phyloP scores from a whole-genome alignment of 2,888 invertebrate species.

The Acrocera orbiculus region DNA sequence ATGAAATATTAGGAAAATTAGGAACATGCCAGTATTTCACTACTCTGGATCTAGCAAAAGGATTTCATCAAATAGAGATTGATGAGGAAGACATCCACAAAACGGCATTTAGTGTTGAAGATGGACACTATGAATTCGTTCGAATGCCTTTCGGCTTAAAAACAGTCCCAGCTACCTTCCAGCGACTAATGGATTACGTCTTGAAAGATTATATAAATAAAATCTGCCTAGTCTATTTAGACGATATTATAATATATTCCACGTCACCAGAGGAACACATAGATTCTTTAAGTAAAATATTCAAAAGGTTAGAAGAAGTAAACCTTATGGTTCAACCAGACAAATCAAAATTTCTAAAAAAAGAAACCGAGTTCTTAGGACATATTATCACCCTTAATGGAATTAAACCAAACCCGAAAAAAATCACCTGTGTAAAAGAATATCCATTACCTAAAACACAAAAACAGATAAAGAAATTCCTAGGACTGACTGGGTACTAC shows the following conservation, averaged over 20 bases:
- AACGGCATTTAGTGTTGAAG: conserved; percentile 11
- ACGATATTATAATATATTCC: conserved; percentile 17
- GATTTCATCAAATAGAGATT: conserved; percentile 12
- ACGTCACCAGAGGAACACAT: conserved; percentile 15
- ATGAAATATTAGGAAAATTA: conserved; percentile 10
- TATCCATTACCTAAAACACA: background rate
- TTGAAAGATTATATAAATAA: conserved; percentile 16
- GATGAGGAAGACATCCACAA: conserved; percentile 8
- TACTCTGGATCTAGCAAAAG: conserved; percentile 10
- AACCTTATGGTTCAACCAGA: conserved; percentile 1
- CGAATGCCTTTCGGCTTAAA: conserved; percentile 23
- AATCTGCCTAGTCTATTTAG: conserved; percentile 15
- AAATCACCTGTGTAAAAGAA: background rate
- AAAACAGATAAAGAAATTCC: conserved; percentile 4
- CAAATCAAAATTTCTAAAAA: conserved; percentile 9
- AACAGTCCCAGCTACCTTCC: conserved; percentile 26
- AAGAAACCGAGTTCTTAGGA: conserved; percentile 6
- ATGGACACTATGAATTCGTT: conserved; percentile 10
- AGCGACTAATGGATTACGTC: conserved; percentile 24
- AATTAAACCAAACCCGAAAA: conserved; percentile 6
- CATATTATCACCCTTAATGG: conserved; percentile 1
- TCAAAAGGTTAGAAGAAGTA: background rate
- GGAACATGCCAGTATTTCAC: conserved; percentile 10
- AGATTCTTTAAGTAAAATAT: background rate
- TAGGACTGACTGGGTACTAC: conserved; percentile 8